Evolutionary conservation across 1,140 invertebrate genomes (phyloP).

Genomic region (Propsilocerus akamusi): DNA sequence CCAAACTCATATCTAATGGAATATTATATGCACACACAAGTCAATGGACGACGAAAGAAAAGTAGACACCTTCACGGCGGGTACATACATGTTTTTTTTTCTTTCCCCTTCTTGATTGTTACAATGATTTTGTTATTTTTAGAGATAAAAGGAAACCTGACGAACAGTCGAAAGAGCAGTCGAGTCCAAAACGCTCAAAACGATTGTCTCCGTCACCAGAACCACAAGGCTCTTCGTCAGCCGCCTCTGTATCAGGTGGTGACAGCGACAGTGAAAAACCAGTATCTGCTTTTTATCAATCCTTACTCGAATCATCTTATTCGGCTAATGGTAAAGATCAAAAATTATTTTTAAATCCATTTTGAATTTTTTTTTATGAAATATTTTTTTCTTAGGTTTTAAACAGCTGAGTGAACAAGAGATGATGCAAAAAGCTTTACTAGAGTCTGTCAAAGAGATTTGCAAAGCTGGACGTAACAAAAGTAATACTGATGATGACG

Average conservation of each 20-base stretch:
- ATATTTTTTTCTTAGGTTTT: constrained; percentile 10
- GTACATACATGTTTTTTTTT: neutral
- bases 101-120: neutral
- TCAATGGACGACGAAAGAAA: neutral
- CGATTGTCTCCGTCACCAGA: neutral
- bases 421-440: constrained; percentile 22
- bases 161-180: neutral
- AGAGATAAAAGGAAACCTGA: neutral
- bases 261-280: constrained; percentile 6
- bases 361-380: constrained; percentile 1
- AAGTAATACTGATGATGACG: neutral
- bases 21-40: neutral
- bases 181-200: neutral
- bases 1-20: neutral
- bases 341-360: neutral
- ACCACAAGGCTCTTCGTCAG: neutral
- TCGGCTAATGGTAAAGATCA: constrained; percentile 15
- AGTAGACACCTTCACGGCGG: neutral
- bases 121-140: neutral
- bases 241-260: neutral
- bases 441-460: constrained; percentile 13
- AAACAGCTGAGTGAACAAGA: constrained; percentile 16
- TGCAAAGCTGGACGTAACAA: neutral
- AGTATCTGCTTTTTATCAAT: constrained; percentile 19
- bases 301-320: constrained; percentile 21